Percentiles rank a stretch among this genome's conserved stretches.
phyloP scores from a whole-genome alignment of 2,113 vertebrate genomes.

The Gymnarchus niloticus region DNA sequence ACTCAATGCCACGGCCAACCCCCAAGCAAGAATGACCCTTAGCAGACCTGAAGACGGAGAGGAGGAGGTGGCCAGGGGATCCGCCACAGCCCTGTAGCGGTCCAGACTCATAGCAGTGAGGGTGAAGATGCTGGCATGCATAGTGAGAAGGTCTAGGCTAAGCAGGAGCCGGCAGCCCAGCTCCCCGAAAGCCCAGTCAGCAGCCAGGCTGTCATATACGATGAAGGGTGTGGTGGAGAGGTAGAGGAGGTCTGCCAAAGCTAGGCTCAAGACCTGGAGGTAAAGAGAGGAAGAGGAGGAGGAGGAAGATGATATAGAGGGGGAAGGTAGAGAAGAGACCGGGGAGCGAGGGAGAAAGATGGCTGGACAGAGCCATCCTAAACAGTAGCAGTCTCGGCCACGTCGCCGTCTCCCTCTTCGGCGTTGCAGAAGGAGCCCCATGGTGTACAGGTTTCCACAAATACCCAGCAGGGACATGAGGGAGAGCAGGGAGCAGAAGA shows the following conservation, averaged over 20 bases:
- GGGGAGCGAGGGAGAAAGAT: constrained; percentile 46
- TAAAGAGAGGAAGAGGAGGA: constrained; percentile 62
- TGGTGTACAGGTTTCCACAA: constrained; percentile 72
- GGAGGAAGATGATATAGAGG: constrained; percentile 35
- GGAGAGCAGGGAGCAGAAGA: constrained; percentile 69
- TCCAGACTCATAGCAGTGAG: constrained; percentile 74
- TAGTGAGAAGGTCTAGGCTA: constrained; percentile 74
- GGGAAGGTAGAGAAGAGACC: constrained; percentile 44
- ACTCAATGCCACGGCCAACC: constrained; percentile 66
- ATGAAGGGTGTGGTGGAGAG: constrained; percentile 75
- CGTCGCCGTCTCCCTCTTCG: constrained; percentile 50
- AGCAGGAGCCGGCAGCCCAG: constrained; percentile 69
- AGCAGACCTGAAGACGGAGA: constrained; percentile 60
- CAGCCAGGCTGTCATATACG: constrained; percentile 70
- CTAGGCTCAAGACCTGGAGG: constrained; percentile 72
- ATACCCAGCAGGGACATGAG: constrained; percentile 70
- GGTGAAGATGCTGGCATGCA: constrained; percentile 79
- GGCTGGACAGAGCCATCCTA: constrained; percentile 49
- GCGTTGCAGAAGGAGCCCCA: constrained; percentile 64
- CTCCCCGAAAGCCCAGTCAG: constrained; percentile 74
- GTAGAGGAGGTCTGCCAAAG: constrained; percentile 73
- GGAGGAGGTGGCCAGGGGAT: constrained; percentile 64
- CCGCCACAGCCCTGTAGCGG: constrained; percentile 68
- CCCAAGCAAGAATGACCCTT: constrained; percentile 67
- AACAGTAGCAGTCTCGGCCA: constrained; percentile 46